These are phyloP conservation scores for Myiozetetes cayanensis DNA, from an alignment of 2,113 vertebrate genomes.

Conservation along the genomic window DNA sequence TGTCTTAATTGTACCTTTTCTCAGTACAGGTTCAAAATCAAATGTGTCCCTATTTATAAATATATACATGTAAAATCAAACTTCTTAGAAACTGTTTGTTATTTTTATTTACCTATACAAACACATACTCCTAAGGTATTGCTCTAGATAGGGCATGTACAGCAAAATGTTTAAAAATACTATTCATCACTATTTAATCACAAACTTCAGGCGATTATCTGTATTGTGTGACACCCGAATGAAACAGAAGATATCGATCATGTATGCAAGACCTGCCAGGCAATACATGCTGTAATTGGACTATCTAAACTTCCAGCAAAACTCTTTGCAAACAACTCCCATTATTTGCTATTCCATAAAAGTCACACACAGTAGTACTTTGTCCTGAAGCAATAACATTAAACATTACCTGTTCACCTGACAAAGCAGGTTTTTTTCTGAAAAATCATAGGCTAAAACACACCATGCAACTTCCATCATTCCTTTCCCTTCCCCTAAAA, in stretches of 20 bases:
- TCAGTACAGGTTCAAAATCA: background rate
- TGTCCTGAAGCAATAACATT: background rate
- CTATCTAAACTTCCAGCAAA: background rate
- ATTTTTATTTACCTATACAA: background rate
- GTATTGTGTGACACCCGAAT: background rate
- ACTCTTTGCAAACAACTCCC: background rate
- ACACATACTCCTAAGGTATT: background rate
- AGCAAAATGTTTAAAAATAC: background rate
- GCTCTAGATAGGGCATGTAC: background rate
- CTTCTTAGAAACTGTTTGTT: background rate
- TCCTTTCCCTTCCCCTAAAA: background rate
- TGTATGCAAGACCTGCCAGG: background rate
- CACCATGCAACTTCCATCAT: background rate
- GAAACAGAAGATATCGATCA: background rate
- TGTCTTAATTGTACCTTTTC: background rate
- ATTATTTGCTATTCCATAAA: background rate
- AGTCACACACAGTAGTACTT: background rate
- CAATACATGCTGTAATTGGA: background rate
- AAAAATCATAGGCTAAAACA: background rate
- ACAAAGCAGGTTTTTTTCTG: background rate
- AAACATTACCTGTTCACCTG: background rate
- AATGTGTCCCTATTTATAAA: background rate
- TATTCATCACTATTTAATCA: background rate
- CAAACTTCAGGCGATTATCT: background rate
- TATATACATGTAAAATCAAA: background rate